Percentiles rank a stretch among this genome's conserved stretches.
Conservation (phyloP, 2,113 vertebrate species). For the Psittacus erithacus region DNA sequence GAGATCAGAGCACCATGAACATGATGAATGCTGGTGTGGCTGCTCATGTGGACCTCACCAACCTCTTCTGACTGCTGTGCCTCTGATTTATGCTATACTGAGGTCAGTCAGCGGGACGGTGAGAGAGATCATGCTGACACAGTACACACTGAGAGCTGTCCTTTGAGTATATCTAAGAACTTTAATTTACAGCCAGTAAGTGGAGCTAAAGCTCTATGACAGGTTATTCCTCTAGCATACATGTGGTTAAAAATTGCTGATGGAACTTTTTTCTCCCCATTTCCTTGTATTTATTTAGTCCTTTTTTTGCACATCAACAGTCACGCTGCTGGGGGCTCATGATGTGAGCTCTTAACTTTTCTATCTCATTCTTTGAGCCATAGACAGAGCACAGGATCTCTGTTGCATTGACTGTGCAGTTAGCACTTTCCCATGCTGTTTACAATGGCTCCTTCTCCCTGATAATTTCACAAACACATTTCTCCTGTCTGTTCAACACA, state of each 20-base stretch:
- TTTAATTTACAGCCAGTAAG: slow-evolving; percentile 76
- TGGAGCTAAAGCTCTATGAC: slow-evolving; percentile 75
- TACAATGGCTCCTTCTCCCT: neutral
- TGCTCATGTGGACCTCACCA: rapidly evolving
- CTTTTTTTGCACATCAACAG: slow-evolving; percentile 48
- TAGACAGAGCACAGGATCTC: slow-evolving; percentile 27
- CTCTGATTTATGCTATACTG: neutral
- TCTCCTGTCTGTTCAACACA: neutral
- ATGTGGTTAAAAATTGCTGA: slow-evolving; percentile 28
- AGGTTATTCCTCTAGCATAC: neutral
- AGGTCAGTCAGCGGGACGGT: neutral
- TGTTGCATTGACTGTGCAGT: slow-evolving; percentile 4
- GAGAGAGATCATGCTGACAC: neutral
- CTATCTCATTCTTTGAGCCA: slow-evolving; percentile 38
- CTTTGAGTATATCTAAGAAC: neutral
- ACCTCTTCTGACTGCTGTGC: neutral
- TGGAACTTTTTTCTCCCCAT: slow-evolving; percentile 11
- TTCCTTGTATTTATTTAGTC: slow-evolving; percentile 38
- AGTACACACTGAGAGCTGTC: neutral
- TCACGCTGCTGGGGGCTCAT: slow-evolving; percentile 15
- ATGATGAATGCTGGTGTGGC: neutral
- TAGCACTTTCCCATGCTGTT: neutral
- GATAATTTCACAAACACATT: neutral
- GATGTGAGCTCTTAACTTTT: slow-evolving; percentile 64
- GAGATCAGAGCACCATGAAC: neutral